Conservation (phyloP, 2,113 vertebrate species). For the Sialia sialis region DNA sequence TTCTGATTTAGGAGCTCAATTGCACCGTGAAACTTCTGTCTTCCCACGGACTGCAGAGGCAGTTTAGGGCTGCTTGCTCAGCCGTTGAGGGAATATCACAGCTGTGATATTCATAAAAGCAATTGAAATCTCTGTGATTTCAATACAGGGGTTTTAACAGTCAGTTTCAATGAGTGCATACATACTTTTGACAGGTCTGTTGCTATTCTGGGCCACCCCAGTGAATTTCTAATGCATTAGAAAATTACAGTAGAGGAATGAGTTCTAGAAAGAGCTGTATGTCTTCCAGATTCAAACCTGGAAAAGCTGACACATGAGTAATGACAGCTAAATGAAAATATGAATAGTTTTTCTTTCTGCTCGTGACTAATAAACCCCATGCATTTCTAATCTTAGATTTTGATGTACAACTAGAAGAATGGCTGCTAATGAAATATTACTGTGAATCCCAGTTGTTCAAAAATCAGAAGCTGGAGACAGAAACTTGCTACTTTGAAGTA, state of each 20-base stretch:
- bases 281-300: neutral
- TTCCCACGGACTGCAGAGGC: neutral
- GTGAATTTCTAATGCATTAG: neutral
- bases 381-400: neutral
- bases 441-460: neutral
- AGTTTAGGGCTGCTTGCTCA: neutral
- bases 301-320: neutral
- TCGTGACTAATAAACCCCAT: neutral
- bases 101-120: neutral
- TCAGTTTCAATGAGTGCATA: neutral
- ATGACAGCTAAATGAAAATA: neutral
- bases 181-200: neutral
- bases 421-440: neutral
- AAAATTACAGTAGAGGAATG: neutral
- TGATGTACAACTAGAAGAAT: neutral
- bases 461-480: neutral
- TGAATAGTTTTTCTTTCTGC: neutral
- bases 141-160: neutral
- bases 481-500: neutral
- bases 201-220: neutral
- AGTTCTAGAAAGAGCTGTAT: neutral
- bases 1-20: neutral
- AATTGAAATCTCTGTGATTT: neutral
- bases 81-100: neutral
- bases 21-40: accelerated